Percentiles rank a stretch among this genome's conserved stretches.
Evolutionary conservation across 2,113 vertebrate genomes (phyloP).

Genomic region (Shinisaurus crocodilurus): DNA sequence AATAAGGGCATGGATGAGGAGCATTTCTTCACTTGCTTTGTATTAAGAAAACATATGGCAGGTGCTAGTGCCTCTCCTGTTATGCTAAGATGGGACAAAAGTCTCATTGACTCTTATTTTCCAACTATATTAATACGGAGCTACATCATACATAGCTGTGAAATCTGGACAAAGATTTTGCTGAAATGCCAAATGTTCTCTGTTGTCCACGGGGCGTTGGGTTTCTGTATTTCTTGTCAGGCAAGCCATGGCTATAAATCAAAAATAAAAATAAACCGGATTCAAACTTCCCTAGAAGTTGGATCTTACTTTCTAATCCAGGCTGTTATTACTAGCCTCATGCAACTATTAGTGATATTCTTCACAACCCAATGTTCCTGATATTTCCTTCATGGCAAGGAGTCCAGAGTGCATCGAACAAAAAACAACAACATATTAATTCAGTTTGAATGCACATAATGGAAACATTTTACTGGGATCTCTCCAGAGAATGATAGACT

Average conservation of each 20-base stretch:
- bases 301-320: slow-evolving; percentile 10
- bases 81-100: slow-evolving; percentile 21
- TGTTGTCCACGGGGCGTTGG: neutral
- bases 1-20: neutral
- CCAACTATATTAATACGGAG: neutral
- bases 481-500: slow-evolving; percentile 8
- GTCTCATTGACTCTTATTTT: neutral
- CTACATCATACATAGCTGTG: neutral
- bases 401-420: neutral
- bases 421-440: slow-evolving; percentile 21
- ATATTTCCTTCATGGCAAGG: slow-evolving; percentile 11
- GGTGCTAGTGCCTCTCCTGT: neutral
- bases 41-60: neutral
- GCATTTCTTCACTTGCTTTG: slow-evolving; percentile 5
- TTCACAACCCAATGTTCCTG: slow-evolving; percentile 4
- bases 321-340: neutral
- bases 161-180: neutral
- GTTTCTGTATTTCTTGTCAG: neutral
- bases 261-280: neutral
- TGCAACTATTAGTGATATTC: slow-evolving; percentile 9
- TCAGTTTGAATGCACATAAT: neutral
- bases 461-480: slow-evolving; percentile 2
- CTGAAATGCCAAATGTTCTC: neutral
- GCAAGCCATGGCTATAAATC: neutral
- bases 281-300: neutral